phyloP scores from a whole-genome alignment of 2,888 invertebrate species.

The Clivina fossor region DNA sequence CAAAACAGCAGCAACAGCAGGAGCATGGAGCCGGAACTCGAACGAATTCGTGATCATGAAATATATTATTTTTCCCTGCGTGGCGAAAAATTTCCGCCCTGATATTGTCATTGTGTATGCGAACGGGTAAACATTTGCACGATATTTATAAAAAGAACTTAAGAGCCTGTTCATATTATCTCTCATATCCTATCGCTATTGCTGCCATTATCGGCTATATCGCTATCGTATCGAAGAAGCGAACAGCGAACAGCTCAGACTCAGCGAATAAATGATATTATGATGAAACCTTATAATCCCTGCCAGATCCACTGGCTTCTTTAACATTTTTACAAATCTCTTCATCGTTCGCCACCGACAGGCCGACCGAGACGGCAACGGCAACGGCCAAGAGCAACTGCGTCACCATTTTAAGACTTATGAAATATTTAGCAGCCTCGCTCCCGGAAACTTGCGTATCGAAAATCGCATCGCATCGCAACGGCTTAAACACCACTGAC shows the following conservation, averaged over 20 bases:
- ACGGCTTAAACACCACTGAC: slow-evolving; percentile 15
- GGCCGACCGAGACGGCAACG: neutral
- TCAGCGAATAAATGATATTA: slow-evolving; percentile 12
- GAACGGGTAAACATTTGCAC: slow-evolving; percentile 3
- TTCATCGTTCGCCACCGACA: slow-evolving; percentile 9
- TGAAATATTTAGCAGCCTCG: slow-evolving; percentile 26
- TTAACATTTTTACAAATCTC: slow-evolving; percentile 26
- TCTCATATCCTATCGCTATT: too few species aligned
- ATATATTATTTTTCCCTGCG: neutral
- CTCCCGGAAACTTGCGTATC: slow-evolving; percentile 24
- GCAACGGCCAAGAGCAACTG: neutral
- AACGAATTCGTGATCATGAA: slow-evolving; percentile 3
- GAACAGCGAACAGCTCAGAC: too few species aligned
- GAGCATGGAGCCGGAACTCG: too few species aligned
- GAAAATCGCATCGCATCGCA: slow-evolving; percentile 10
- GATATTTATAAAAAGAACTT: slow-evolving; percentile 19
- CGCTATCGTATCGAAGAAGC: too few species aligned
- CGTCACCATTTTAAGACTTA: slow-evolving; percentile 1
- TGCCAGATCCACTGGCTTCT: slow-evolving; percentile 10
- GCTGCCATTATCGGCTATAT: too few species aligned
- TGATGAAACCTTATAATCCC: slow-evolving; percentile 26
- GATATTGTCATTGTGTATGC: neutral
- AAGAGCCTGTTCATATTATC: slow-evolving; percentile 10
- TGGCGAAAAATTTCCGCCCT: neutral
- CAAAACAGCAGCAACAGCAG: too few species aligned